Conservation (phyloP, 1,140 invertebrate genomes). For the Pachypeltis micranthus region DNA sequence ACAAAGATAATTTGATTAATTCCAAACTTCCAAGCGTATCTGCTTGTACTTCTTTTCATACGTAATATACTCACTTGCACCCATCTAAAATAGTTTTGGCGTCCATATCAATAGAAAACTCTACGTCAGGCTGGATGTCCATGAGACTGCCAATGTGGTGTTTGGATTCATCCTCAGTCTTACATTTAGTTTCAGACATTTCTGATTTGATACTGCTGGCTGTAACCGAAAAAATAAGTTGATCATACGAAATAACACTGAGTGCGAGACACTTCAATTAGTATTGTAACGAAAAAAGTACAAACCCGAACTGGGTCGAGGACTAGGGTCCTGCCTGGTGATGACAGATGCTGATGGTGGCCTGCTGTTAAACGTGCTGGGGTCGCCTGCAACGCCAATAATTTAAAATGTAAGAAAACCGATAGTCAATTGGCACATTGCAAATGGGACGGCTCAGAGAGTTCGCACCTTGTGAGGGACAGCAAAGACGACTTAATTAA, state of each 20-base stretch:
- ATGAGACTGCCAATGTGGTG: conserved; percentile 16
- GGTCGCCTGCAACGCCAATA: neutral
- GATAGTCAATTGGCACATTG: no score
- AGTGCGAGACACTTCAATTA: no score
- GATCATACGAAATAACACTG: no score
- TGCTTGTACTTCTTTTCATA: neutral
- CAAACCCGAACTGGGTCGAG: conserved; percentile 1
- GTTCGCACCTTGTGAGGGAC: no score
- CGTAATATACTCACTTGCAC: conserved; percentile 41
- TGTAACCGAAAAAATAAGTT: conserved; percentile 13
- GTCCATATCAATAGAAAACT: conserved; percentile 59
- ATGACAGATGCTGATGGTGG: neutral
- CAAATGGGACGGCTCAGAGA: no score
- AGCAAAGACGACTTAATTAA: no score
- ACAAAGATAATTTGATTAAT: neutral
- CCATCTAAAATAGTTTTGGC: conserved; percentile 51
- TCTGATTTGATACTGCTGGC: conserved; percentile 21
- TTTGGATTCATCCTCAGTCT: conserved; percentile 19
- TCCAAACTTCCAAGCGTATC: neutral
- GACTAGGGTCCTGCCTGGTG: conserved; percentile 2
- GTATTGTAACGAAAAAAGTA: conserved; percentile 2
- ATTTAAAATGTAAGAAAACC: no score
- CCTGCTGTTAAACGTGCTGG: neutral
- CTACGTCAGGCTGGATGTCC: conserved; percentile 38
- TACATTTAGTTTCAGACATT: conserved; percentile 12